Percentiles rank a stretch among this genome's conserved stretches.
phyloP scores from a whole-genome alignment of 2,888 invertebrate species.

The Entomobrya multifasciata region DNA sequence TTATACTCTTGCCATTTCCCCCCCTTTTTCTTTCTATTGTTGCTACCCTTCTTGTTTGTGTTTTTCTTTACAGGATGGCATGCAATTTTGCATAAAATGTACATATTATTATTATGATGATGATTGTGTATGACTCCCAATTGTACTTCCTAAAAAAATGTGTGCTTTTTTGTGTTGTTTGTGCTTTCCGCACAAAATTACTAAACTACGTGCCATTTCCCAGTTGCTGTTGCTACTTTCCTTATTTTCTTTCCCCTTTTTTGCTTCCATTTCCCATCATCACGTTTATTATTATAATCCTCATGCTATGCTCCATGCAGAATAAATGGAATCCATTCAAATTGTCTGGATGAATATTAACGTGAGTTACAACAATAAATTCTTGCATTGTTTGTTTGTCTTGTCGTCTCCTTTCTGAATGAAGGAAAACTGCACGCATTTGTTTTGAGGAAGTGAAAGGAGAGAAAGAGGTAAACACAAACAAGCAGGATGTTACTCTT shows the following conservation, averaged over 20 bases:
- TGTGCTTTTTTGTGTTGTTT: slow-evolving; percentile 29
- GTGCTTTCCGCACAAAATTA: slow-evolving; percentile 34
- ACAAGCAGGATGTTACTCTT: no score
- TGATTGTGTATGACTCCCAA: slow-evolving; percentile 37
- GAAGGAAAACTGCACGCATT: slow-evolving; percentile 20
- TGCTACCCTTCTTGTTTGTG: not conserved
- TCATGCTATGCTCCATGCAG: slow-evolving; percentile 22
- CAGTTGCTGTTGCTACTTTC: not conserved
- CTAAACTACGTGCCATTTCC: slow-evolving; percentile 21
- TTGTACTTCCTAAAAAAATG: not conserved
- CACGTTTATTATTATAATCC: slow-evolving; percentile 19
- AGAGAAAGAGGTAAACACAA: no score
- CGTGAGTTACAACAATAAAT: slow-evolving; percentile 46
- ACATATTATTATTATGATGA: slow-evolving; percentile 24
- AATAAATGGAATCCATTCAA: slow-evolving; percentile 36
- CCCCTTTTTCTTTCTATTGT: slow-evolving; percentile 12
- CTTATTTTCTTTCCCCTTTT: not conserved
- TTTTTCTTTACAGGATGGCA: slow-evolving; percentile 22
- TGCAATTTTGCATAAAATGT: slow-evolving; percentile 47
- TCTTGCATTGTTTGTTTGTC: slow-evolving; percentile 35
- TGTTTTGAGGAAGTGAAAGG: slow-evolving; percentile 5
- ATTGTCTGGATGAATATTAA: slow-evolving; percentile 33
- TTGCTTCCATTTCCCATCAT: not conserved
- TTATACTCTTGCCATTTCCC: not conserved
- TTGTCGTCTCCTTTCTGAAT: not conserved